Evolutionary conservation across 2,888 invertebrate species (phyloP), one percentile per base, ranked within the genome.

Genomic region (Mystacides longicornis): DNA sequence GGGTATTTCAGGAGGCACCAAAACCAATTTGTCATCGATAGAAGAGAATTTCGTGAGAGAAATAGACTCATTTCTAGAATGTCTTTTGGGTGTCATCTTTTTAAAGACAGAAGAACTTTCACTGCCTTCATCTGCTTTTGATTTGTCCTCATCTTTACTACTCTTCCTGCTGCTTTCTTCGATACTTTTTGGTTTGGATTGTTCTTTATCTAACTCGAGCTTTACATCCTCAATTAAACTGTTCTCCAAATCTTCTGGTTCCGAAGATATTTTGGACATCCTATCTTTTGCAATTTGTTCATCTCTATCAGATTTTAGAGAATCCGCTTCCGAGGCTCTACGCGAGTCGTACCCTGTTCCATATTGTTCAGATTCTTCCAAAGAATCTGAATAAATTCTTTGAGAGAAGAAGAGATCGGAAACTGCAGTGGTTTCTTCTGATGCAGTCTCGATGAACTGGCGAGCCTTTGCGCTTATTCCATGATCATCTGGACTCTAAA

Each of bases 401-500:
- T 77, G 77, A 0, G 77, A 78, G 61, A 78, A 78, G 66, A 78
- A 78, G 55, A 77, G 77, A 67, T 78, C 77, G 64, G 77, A 77
- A 5, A 77, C 77, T 3, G 77, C 77, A 18, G 54, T 49, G 63
- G 77, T 77, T 64, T 77, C 77, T 68, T 78, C 77, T 3, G 77
- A 77, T n/a, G 77, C 77, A 5, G 77, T 77, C 64, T 78, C 77
- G 59, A 78, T 78, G 59, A 78, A 78, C 58, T 77, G 77, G 1
- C 77, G 69, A 18, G 77, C 77, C 63, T 78, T 78, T 11, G 77
- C 75, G 62, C 77, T 78, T 31, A 78, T 77, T 1, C 75, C 73
- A 43, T 76, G 75, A 1, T 60, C 58, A 19, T 60, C 56, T 5
- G 55, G 57, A 23, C 46, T 55, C 57, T 57, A n/a, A n/a, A n/a